Evolutionary conservation across 2,797 vertebrate genomes (phyloP).

Genomic region (Sebastes kiyomatsui): DNA sequence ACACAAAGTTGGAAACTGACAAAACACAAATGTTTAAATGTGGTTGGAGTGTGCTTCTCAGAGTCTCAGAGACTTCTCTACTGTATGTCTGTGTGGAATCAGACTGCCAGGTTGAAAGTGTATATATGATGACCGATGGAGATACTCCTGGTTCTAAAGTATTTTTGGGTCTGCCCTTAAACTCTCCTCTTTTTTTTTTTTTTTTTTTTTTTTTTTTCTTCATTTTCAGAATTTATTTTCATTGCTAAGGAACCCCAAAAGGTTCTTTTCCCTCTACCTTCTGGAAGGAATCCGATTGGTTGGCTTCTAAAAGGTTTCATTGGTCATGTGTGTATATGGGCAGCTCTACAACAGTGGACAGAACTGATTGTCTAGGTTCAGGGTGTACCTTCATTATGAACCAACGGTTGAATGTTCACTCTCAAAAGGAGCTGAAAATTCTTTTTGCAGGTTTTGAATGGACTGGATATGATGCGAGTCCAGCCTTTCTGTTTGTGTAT

Average conservation of each 20-base stretch:
- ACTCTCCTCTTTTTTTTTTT: background rate
- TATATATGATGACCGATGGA: background rate
- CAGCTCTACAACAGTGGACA: background rate
- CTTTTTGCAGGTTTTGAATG: background rate
- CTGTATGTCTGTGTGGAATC: background rate
- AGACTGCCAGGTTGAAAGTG: background rate
- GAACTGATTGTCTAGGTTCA: background rate
- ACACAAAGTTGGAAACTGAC: background rate
- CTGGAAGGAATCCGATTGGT: background rate
- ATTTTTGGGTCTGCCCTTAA: background rate
- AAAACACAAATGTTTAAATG: background rate
- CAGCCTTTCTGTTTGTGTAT: conserved; percentile 13
- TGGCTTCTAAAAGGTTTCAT: background rate
- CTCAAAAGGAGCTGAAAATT: background rate
- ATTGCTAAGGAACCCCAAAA: background rate
- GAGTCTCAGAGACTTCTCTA: too few relatives aligned
- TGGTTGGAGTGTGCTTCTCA: background rate
- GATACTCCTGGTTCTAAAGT: background rate
- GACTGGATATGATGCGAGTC: background rate
- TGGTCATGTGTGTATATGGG: background rate
- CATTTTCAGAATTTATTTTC: background rate
- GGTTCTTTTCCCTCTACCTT: background rate
- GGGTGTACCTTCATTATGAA: background rate
- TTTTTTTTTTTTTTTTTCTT: background rate
- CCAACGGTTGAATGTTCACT: background rate